Base-by-base conservation (phyloP, 2,888 invertebrate species). In the Aproaerema taeniolella region DNA sequence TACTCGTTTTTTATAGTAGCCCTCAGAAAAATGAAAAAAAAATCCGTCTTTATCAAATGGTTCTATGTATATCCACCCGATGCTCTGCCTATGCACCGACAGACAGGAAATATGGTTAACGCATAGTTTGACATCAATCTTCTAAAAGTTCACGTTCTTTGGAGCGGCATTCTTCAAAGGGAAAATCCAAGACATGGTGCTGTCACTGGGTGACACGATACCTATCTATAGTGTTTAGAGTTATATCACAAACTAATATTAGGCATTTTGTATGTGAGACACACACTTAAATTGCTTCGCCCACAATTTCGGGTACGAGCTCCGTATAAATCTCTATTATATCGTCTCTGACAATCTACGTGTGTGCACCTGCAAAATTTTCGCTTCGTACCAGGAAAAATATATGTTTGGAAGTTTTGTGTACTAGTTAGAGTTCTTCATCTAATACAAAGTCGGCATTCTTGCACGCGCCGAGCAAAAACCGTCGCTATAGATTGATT, bases 211-310 rank as follows among this genome's bases (percentile, higher is more conserved):
- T 26, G 24, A 16, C n/a, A 24, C 31, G 26, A 38, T 26, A 14
- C 16, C 10, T 32, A 32, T 13, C n/a, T 15, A 1, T 46, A 31
- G 39, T 36, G 14, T 39, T 41, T 51, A 39, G 52, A 50, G 55
- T 49, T 54, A 61, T 49, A 53, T 55, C 56, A 56, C 53, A 52
- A 57, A 50, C 57, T 51, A 62, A 71, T 72, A 81, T 68, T 61
- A 73, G 68, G 64, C 61, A 63, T 68, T 79, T 65, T 58, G 71
- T 80, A 82, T 81, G 77, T 75, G 51, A 60, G 65, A 58, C 78
- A 65, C 67, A 70, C 54, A 52, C 55, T 31, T 55, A 55, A 61
- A 65, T 61, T 61, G 61, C 59, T 59, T 58, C 56, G 63, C 57
- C 57, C 57, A 62, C 61, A 52, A 61, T 52, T 59, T 57, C 52